Evolutionary conservation across 2,888 invertebrate species (phyloP), one percentile per base, ranked within the genome.

Genomic region (Podabrus alpinus): DNA sequence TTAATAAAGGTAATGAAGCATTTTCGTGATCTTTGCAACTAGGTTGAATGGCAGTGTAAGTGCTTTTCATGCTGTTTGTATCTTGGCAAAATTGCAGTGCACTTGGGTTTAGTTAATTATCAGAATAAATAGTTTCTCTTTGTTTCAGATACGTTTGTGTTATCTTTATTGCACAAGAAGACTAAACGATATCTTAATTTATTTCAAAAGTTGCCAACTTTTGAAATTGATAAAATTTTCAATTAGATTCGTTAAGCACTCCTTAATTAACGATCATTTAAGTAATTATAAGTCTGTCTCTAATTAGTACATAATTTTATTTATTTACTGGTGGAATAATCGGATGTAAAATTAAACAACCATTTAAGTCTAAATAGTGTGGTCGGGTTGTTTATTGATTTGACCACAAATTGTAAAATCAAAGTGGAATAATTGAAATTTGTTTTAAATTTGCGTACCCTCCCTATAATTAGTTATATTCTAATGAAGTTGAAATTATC

Each of bases 401-500:
- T 17, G 17, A 64, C 62, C 62, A 64, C 62, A 19, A 64, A 9
- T 11, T 64, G n/a, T 19, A 15, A 13, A 21, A 19, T 64, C 62
- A 64, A 64, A 64, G n/a, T 64, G 17, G 19, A 19, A 19, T 64
- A 64, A 64, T 64, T 64, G 62, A 64, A 64, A 64, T 64, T 64
- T 19, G 19, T 64, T 17, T 64, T 64, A 45, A 45, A 45, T 7
- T 45, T 11, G 45, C n/a, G 45, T n/a, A 45, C 45, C 45, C 45
- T 45, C n/a, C n/a, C n/a, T 2, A 45, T 45, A 45, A 45, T 45
- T 45, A 5, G n/a, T 45, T 7, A n/a, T 5, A 11, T 29, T 29
- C 29, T 29, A 29, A 29, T 29, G 29, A 29, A 7, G 5, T n/a
- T 9, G 45, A 45, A 45, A 29, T 29, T 29, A 13, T 29, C 29